A percentile compares a stretch with the other conserved stretches of the same genome.
Conservation (phyloP, 2,797 vertebrate genomes). For the Gadopsis bispinosus region DNA sequence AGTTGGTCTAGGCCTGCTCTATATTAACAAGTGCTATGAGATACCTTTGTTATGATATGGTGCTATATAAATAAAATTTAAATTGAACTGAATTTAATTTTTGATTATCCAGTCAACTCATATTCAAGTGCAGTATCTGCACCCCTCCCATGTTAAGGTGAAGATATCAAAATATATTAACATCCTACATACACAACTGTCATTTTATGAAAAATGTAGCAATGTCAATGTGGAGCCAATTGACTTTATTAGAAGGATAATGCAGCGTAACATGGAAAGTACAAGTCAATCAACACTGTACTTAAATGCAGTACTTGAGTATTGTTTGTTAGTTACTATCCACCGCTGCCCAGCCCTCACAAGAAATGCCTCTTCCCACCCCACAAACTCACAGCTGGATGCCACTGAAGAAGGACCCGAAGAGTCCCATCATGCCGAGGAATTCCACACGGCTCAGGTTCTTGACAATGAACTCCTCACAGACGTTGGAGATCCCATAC, state of each 20-base stretch:
- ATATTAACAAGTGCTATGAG: too few relatives aligned
- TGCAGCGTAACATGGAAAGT: neutral
- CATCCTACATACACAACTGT: too few relatives aligned
- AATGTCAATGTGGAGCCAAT: too few relatives aligned
- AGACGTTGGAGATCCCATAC: slow-evolving; percentile 93
- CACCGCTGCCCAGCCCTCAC: neutral
- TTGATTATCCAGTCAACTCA: too few relatives aligned
- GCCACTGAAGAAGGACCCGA: slow-evolving; percentile 97
- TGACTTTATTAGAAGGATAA: neutral
- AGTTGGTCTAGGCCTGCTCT: too few relatives aligned
- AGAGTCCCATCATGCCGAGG: slow-evolving; percentile 96
- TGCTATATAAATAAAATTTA: too few relatives aligned
- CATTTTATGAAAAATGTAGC: too few relatives aligned
- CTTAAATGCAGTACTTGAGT: neutral
- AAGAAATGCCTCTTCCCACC: neutral
- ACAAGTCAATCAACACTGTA: neutral
- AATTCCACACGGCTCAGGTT: slow-evolving; percentile 94
- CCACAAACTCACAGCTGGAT: slow-evolving; percentile 92
- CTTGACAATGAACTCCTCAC: slow-evolving; percentile 95
- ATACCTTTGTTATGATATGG: too few relatives aligned
- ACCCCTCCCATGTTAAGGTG: too few relatives aligned
- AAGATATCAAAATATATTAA: too few relatives aligned
- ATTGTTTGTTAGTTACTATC: neutral
- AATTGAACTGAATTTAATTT: too few relatives aligned
- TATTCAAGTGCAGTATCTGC: too few relatives aligned